phyloP scores from a whole-genome alignment of 2,113 vertebrate genomes.

The Excalfactoria chinensis region DNA sequence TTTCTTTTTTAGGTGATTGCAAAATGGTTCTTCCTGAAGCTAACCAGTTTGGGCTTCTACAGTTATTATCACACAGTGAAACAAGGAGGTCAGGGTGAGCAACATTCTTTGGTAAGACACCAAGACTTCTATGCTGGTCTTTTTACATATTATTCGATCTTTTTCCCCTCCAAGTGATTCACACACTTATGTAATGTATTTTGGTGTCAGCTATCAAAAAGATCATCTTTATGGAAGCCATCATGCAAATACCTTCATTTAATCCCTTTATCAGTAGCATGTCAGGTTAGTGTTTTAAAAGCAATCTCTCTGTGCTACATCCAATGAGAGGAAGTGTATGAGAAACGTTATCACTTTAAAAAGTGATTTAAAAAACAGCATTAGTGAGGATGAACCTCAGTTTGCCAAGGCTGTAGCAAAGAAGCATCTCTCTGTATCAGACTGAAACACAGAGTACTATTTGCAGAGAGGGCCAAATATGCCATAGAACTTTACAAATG shows the following conservation, averaged over 20 bases:
- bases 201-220: slow-evolving; percentile 42
- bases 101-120: not conserved
- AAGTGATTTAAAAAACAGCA: not conserved
- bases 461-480: not conserved
- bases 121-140: not conserved
- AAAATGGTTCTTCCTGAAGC: not conserved
- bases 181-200: slow-evolving; percentile 32
- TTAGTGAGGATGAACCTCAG: not conserved
- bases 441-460: not conserved
- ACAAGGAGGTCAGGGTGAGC: slow-evolving; percentile 8
- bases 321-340: not conserved
- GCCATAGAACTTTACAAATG: not conserved
- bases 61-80: not conserved
- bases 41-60: not conserved
- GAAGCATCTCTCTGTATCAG: not conserved
- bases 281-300: slow-evolving; percentile 54
- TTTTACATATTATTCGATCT: slow-evolving; percentile 23
- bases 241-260: slow-evolving; percentile 52
- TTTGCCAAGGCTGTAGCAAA: not conserved
- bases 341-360: not conserved
- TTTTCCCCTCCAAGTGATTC: not conserved
- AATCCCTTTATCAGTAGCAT: slow-evolving; percentile 51
- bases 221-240: not conserved
- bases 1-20: not conserved
- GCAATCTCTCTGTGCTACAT: not conserved